Conservation (phyloP, 2,113 vertebrate species). For the Prinia subflava region DNA sequence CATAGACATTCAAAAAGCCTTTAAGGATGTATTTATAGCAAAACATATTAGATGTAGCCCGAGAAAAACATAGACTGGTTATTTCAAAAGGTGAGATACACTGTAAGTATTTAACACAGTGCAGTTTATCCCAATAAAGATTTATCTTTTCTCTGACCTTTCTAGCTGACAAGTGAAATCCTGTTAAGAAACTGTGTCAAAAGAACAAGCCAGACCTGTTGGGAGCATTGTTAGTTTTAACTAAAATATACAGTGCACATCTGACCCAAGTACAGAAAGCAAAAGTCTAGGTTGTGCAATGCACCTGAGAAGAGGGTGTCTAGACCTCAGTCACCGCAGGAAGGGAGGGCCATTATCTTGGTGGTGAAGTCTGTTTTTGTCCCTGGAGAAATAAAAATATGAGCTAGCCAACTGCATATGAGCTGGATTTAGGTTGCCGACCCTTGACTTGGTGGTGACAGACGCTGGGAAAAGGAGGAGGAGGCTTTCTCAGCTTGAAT, state of each 20-base stretch:
- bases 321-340: neutral
- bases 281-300: neutral
- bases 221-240: neutral
- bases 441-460: slow-evolving; percentile 27
- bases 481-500: neutral
- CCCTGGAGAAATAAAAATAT: neutral
- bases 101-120: neutral
- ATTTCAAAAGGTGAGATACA: neutral
- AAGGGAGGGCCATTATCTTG: neutral
- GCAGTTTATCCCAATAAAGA: neutral
- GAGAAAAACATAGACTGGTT: neutral
- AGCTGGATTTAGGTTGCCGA: neutral
- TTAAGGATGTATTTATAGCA: neutral
- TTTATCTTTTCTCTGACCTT: neutral
- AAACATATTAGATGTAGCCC: neutral
- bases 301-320: neutral
- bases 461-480: neutral
- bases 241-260: neutral
- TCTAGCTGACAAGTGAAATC: neutral
- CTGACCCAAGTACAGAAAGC: neutral
- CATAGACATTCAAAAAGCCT: neutral
- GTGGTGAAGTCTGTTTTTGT: neutral
- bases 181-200: neutral
- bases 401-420: neutral
- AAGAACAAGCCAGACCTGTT: neutral